Evolutionary conservation across 2,113 vertebrate genomes (phyloP).

Genomic region (Ceyx cyanopectus): DNA sequence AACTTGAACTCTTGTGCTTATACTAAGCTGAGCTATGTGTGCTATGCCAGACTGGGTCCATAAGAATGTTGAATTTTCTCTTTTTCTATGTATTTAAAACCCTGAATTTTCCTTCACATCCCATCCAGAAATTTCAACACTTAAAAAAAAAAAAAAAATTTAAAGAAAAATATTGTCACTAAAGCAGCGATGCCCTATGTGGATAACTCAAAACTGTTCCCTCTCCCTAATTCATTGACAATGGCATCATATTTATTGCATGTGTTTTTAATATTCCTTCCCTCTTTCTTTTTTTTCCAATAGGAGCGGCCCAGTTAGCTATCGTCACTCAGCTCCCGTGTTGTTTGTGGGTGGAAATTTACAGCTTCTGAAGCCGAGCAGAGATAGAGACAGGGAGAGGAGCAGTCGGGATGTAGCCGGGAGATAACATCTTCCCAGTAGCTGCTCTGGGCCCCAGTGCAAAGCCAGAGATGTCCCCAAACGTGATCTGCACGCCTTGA

Average conservation of each 20-base stretch:
- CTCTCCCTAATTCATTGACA: not conserved
- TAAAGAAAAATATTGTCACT: not conserved
- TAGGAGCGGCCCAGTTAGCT: not conserved
- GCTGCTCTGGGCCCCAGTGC: not conserved
- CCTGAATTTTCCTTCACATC: not conserved
- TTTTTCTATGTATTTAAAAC: not conserved
- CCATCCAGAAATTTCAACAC: not conserved
- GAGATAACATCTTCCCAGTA: rapidly evolving
- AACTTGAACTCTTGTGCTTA: not conserved
- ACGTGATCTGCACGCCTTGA: too few relatives aligned
- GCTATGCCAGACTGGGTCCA: not conserved
- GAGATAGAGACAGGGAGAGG: not conserved
- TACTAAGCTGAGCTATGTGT: not conserved
- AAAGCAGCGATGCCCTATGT: not conserved
- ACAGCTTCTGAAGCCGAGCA: not conserved
- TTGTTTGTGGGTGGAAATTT: not conserved
- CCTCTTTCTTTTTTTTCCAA: not conserved
- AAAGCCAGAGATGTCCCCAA: not conserved
- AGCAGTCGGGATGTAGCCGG: not conserved
- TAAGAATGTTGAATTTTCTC: not conserved
- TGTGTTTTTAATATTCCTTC: not conserved
- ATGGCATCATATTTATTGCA: not conserved
- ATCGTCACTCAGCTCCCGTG: not conserved
- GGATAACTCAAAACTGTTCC: not conserved
- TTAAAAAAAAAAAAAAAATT: not conserved